Evolutionary conservation across 2,113 vertebrate species (phyloP).

Genomic region (Actenoides hombroni): DNA sequence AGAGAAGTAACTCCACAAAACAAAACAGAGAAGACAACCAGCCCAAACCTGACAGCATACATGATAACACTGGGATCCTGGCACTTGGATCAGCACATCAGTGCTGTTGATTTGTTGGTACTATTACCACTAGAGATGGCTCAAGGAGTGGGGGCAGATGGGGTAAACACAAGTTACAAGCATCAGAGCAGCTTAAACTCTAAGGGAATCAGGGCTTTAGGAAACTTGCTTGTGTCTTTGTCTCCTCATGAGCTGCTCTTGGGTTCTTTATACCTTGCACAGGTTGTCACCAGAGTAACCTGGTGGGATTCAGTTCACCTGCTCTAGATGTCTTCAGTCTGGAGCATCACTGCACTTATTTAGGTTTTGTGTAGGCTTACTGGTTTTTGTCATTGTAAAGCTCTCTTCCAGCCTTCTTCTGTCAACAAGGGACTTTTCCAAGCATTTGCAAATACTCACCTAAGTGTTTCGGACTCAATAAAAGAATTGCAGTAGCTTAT

Average conservation of each 20-base stretch:
- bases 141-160: background rate
- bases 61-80: background rate
- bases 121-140: background rate
- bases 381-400: background rate
- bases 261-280: background rate
- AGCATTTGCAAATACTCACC: background rate
- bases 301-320: background rate
- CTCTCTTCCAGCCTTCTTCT: background rate
- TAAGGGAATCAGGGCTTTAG: background rate
- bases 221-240: background rate
- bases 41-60: background rate
- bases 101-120: background rate
- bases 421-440: background rate
- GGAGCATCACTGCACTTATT: background rate
- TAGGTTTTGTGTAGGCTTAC: background rate
- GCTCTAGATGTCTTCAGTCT: background rate
- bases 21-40: background rate
- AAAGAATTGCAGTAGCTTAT: background rate
- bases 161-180: background rate
- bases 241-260: background rate
- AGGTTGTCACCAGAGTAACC: background rate
- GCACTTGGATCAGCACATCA: background rate
- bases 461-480: background rate
- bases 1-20: background rate
- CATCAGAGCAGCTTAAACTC: background rate